Evolutionary conservation across 2,888 invertebrate species (phyloP), one percentile per base, ranked within the genome.

Genomic region (Mechanitis messenoides): DNA sequence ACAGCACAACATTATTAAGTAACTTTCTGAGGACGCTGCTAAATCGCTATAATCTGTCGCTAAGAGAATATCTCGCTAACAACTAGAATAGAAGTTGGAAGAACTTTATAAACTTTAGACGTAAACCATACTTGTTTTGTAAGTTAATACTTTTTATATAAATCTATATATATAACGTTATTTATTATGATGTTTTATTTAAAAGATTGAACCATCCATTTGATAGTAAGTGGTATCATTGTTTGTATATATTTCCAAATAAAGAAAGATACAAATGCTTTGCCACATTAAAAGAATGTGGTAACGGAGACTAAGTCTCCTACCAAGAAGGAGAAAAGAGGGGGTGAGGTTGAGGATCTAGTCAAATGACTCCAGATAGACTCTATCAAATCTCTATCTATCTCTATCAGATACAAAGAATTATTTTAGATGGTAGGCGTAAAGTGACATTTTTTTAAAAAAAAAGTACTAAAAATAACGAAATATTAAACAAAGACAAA

Each of bases 91-190:
- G 3, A 50, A 31, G 9, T 50, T 50, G 50, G 28, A 31, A 31
- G 31, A 50, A 50, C 50, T 50, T 50, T 11, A 50, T 20, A 50
- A 50, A 50, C 31, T 50, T 31, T 50, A 31, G 50, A 50, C 50
- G 28, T 31, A 47, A 31, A 50, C 28, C 28, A 31, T 1, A 5
- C 9, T 50, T 3, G 42, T 42, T 42, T 31, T 31, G 7, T 2
- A 50, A 1, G 7, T 9, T 6, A 31, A 31, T 50, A 50, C 6
- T 31, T 31, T 31, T 9, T 31, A 0, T 31, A 2, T 3, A n/a
- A 3, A 50, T 50, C 31, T 50, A 9, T 50, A 50, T 50, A 9
- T 9, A 9, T 7, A 1, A 50, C 2, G 9, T 9, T 7, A 28
- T 5, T 7, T 50, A 2, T 50, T 28, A 28, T 20, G 35, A 6